Base-by-base conservation (phyloP, 2,113 vertebrate genomes). In the Siniperca knerii region DNA sequence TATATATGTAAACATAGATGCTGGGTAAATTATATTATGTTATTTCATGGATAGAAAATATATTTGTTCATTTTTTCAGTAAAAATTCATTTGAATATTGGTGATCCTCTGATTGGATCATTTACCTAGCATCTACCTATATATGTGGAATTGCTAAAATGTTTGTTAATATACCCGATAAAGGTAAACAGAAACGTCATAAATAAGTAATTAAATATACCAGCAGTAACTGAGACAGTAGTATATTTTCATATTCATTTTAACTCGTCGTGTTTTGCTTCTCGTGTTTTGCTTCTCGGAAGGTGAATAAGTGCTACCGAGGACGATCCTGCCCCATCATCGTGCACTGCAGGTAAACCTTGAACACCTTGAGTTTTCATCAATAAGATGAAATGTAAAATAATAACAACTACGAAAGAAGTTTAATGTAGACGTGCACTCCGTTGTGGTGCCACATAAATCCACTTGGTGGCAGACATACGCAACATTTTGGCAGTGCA, bases 281-380 rank as follows among this genome's bases (percentile, higher is more conserved):
- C 25, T 71, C 25, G 6, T 58, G 2, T 70, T n/a, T 55, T 16
- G n/a, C n/a, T n/a, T n/a, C n/a, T n/a, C n/a, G 98, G 95, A 99
- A 99, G 96, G 98, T 99, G 94, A 99, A 99, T 94, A 99, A 99
- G 95, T 99, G 98, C 95, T 99, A 99, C 96, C 93, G 97, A 93
- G 98, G 98, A 93, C 97, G 98, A 60, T 99, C 98, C 94, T 99
- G 98, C 95, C 98, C 98, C 82, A 97, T 99, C 96, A 98, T 98
- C 90, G 97, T 99, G 77, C 98, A 99, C 80, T 99, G 98, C 98
- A 99, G 98, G 98, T 98, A 96, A 96, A 60, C 4, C 15, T 23
- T 6, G 4, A 13, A 15, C 15, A 1, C 11, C n/a, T 16, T 33
- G 6, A 13, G 4, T 18, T 44, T 33, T 23, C 16, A 3, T 8